Conservation (phyloP, 2,113 vertebrate species). For the Malurus elegans region DNA sequence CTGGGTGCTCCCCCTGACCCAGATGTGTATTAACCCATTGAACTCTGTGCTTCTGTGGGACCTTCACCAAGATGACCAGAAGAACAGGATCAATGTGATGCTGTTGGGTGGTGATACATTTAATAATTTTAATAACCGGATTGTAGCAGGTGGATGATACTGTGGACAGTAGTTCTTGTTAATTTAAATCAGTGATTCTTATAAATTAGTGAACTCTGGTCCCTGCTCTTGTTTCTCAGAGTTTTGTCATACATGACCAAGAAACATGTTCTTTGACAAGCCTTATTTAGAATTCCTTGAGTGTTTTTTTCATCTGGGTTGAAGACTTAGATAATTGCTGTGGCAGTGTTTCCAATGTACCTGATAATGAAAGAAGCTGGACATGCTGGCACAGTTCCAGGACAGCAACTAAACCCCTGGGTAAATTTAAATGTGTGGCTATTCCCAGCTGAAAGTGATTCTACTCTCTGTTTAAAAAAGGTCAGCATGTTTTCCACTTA, state of each 20-base stretch:
- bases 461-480: background rate
- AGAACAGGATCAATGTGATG: background rate
- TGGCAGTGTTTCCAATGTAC: background rate
- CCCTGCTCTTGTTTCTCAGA: background rate
- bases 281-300: background rate
- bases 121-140: background rate
- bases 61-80: background rate
- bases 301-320: background rate
- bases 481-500: background rate
- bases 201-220: background rate
- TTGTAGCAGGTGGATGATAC: background rate
- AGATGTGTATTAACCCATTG: background rate
- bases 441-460: background rate
- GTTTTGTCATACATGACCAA: background rate
- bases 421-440: background rate
- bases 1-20: background rate
- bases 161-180: background rate
- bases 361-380: background rate
- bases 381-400: background rate
- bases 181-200: background rate
- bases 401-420: background rate
- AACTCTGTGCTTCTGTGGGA: accelerated
- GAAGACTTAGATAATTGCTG: background rate
- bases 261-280: background rate
- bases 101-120: background rate